These are phyloP conservation scores for Tychaedon coryphoeus DNA, from an alignment of 2,113 vertebrate genomes.

Conservation along the genomic window DNA sequence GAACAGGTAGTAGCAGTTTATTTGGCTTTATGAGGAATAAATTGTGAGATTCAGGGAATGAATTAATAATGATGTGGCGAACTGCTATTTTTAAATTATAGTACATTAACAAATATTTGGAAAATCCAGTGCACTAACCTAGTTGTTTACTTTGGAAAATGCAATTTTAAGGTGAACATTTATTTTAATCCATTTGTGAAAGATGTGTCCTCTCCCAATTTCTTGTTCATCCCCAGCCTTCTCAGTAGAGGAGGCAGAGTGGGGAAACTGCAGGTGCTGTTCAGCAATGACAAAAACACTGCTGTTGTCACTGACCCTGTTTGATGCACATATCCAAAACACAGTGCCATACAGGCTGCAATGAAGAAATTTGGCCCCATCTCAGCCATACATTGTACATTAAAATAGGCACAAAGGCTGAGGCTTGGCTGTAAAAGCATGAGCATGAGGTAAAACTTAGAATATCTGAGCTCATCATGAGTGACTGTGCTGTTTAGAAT, in stretches of 20 bases:
- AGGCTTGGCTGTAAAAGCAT: background rate
- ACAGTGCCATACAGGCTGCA: background rate
- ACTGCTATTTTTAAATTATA: background rate
- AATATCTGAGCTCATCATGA: background rate
- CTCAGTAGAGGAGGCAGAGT: rapidly evolving
- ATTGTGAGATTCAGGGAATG: background rate
- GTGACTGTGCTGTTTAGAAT: background rate
- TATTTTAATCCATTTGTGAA: background rate
- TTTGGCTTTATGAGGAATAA: background rate
- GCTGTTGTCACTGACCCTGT: background rate
- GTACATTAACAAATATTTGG: background rate
- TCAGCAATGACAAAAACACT: background rate
- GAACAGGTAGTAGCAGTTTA: background rate
- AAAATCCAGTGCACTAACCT: background rate
- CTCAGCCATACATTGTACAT: background rate
- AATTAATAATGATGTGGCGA: background rate
- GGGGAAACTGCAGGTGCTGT: background rate
- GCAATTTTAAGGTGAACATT: background rate
- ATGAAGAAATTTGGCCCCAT: background rate
- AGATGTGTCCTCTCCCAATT: background rate
- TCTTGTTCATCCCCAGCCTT: background rate
- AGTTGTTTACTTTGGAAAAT: background rate
- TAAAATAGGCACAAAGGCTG: background rate
- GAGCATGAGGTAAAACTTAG: background rate
- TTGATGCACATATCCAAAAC: background rate